A percentile compares a stretch with the other conserved stretches of the same genome.
Evolutionary conservation across 1,140 invertebrate genomes (phyloP).

Genomic region (Cyphomyrmex costatus): DNA sequence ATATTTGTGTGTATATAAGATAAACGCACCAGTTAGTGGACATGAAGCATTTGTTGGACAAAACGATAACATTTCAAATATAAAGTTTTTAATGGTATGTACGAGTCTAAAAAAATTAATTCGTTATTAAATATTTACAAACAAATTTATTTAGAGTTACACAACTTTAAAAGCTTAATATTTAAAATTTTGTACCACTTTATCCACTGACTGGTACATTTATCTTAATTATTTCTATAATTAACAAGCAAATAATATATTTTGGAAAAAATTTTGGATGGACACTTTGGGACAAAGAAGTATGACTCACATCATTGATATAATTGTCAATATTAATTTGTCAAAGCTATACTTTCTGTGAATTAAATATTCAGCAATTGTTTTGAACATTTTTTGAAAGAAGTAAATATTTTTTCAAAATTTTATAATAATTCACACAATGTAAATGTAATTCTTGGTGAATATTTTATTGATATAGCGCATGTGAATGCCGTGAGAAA

Average conservation of each 20-base stretch:
- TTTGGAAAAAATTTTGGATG: background rate
- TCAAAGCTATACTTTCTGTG: background rate
- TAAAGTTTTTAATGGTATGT: too few species aligned
- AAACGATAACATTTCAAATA: too few species aligned
- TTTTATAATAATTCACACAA: background rate
- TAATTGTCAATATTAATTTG: background rate
- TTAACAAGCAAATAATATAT: background rate
- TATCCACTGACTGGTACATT: too few species aligned
- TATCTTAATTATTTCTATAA: background rate
- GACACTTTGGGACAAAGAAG: background rate
- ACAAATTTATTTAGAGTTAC: too few species aligned
- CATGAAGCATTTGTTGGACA: too few species aligned
- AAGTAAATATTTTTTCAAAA: background rate
- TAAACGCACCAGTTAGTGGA: too few species aligned
- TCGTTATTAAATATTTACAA: too few species aligned
- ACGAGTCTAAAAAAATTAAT: too few species aligned
- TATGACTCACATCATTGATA: background rate
- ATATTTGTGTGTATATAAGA: too few species aligned
- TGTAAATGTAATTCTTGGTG: background rate
- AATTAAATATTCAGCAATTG: background rate
- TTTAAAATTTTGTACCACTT: too few species aligned
- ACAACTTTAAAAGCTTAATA: too few species aligned
- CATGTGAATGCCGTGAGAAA: constrained; percentile 69
- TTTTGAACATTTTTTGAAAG: too few species aligned
- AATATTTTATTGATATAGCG: constrained; percentile 35